Evolutionary conservation across 2,797 vertebrate genomes (phyloP), one percentile per base, ranked within the genome.

Genomic region (Pseudochromis fuscus): DNA sequence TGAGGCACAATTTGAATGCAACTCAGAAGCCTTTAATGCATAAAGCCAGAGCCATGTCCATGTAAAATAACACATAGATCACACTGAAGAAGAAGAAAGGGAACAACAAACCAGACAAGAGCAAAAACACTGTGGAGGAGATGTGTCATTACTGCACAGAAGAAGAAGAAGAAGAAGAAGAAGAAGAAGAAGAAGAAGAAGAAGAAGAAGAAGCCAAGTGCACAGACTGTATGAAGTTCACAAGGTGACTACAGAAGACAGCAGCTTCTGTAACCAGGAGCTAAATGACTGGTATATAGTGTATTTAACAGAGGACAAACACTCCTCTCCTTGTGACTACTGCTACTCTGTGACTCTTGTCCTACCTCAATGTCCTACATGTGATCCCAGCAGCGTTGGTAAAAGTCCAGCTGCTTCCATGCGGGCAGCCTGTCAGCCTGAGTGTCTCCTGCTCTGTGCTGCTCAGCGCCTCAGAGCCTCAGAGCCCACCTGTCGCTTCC

Each of bases 311-410:
- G 35, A 4, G 35, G 16, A 15, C 13, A 12, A 37, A 15, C 8
- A 37, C 35, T 4, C 13, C 8, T 37, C 35, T 37, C 35, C 16
- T 15, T 37, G 12, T 37, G 35, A 37, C 35, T 13, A 15, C n/a
- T n/a, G n/a, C n/a, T n/a, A n/a, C 30, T 30, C 30, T 30, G 30
- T 30, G 30, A 30, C 30, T 13, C 2, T 25, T 13, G 65, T 75
- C 86, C 75, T 90, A 92, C 89, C 89, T 84, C 70, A 53, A 67
- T 5, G 61, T 83, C 40, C 75, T 69, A 62, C 75, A 82, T 77
- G 60, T 50, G 60, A 62, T 79, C 28, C 60, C 42, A 62, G 15
- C 28, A 27, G 68, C 11, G 57, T n/a, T 37, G 35, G 23, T 61
- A 19, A 38, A 57, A 56, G 45, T 67, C 68, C 51, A 33, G 67